Percentiles rank a stretch among this genome's conserved stretches.
These are phyloP conservation scores for Gymnothorax javanicus DNA, from an alignment of 2,797 vertebrate species.

Conservation along the genomic window DNA sequence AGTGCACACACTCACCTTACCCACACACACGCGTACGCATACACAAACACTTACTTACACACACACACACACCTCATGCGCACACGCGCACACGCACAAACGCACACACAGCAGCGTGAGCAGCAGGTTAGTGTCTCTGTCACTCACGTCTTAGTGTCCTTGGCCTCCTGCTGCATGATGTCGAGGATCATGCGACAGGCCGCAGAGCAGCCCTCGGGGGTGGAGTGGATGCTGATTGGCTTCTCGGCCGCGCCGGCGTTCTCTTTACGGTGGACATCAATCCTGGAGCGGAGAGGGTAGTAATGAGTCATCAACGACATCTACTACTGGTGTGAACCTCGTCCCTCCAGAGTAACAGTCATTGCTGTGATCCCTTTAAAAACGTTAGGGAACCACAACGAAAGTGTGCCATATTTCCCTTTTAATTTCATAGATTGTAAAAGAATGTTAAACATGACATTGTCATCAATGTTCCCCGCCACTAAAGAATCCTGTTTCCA, in stretches of 20 bases:
- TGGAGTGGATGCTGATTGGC: constrained; percentile 94
- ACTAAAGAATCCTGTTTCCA: no score
- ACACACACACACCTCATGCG: no score
- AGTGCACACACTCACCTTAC: no score
- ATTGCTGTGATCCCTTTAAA: no score
- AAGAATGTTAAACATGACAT: no score
- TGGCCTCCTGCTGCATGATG: constrained; percentile 96
- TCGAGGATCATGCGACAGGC: constrained; percentile 95
- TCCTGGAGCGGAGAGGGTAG: constrained; percentile 69
- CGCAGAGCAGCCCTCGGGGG: constrained; percentile 87
- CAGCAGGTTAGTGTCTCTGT: not conserved
- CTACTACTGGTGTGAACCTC: not conserved
- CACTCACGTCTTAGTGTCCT: constrained; percentile 93
- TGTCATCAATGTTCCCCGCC: no score
- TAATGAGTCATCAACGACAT: not conserved
- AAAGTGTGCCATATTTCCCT: no score
- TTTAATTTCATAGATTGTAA: no score
- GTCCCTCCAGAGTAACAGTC: not conserved
- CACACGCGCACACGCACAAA: not conserved
- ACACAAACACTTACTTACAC: no score
- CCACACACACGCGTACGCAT: no score
- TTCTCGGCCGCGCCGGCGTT: constrained; percentile 92
- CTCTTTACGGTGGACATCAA: constrained; percentile 93
- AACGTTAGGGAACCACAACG: no score
- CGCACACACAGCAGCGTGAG: not conserved